phyloP scores from a whole-genome alignment of 2,113 vertebrate genomes.

The Passer montanus region DNA sequence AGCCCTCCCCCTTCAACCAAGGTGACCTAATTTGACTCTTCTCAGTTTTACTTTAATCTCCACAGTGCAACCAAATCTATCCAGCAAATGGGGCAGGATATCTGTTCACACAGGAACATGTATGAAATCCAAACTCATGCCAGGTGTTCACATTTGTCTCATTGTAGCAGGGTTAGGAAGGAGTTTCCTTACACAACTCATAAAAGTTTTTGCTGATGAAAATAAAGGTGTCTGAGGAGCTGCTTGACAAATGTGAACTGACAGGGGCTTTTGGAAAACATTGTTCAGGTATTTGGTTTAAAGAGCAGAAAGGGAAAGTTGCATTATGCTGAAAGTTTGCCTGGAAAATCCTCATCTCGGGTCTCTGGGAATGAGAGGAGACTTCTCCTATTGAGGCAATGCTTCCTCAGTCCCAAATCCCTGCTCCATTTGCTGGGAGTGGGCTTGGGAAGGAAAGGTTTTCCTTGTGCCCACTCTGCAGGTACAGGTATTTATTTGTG shows the following conservation, averaged over 20 bases:
- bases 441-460: rapidly evolving
- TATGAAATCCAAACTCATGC: rapidly evolving
- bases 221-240: neutral
- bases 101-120: rapidly evolving
- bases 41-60: neutral
- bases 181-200: neutral
- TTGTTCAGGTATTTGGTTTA: neutral
- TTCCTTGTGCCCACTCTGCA: rapidly evolving
- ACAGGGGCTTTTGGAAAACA: rapidly evolving
- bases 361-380: too few species aligned
- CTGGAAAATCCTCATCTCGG: rapidly evolving
- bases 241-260: rapidly evolving
- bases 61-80: neutral
- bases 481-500: neutral
- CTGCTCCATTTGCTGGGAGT: neutral
- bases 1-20: neutral
- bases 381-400: rapidly evolving
- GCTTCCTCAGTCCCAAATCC: neutral
- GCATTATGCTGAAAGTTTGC: rapidly evolving
- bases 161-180: neutral
- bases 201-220: neutral
- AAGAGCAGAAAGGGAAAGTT: rapidly evolving
- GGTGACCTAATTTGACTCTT: neutral
- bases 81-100: rapidly evolving
- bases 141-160: rapidly evolving